Percentiles rank a stretch among this genome's conserved stretches.
Conservation (phyloP, 1,140 invertebrate genomes). For the Manduca sexta region DNA sequence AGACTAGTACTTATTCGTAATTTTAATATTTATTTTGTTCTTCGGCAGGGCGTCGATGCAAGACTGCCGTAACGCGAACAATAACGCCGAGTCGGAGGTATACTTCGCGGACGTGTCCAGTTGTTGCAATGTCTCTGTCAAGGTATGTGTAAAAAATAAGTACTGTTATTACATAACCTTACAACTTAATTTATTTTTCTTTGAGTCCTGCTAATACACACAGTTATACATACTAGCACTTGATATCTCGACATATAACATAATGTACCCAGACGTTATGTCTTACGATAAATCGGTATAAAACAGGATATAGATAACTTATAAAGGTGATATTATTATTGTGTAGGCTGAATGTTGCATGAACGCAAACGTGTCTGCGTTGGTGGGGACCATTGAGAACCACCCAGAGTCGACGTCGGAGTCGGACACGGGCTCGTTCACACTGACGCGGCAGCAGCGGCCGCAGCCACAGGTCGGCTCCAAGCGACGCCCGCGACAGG, state of each 20-base stretch:
- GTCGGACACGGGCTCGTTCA: slow-evolving; percentile 62
- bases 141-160: slow-evolving; percentile 52
- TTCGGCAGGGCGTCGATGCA: slow-evolving; percentile 46
- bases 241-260: too few relatives aligned
- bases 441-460: slow-evolving; percentile 51
- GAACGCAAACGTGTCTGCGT: slow-evolving; percentile 55
- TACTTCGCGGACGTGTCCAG: slow-evolving; percentile 92
- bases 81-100: slow-evolving; percentile 82
- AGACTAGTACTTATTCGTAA: too few relatives aligned
- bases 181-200: too few relatives aligned
- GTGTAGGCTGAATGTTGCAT: slow-evolving; percentile 62
- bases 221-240: too few relatives aligned
- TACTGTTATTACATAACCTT: too few relatives aligned
- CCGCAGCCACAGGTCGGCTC: slow-evolving; percentile 59
- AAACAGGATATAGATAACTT: too few relatives aligned
- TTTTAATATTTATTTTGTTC: too few relatives aligned
- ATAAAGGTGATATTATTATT: slow-evolving; percentile 15
- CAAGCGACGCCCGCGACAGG: slow-evolving; percentile 44
- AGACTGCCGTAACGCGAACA: slow-evolving; percentile 49
- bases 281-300: too few relatives aligned
- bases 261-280: too few relatives aligned
- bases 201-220: too few relatives aligned
- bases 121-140: slow-evolving; percentile 83
- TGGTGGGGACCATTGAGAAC: slow-evolving; percentile 67
- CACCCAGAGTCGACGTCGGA: slow-evolving; percentile 68